Evolutionary conservation across 2,797 vertebrate genomes (phyloP).

Genomic region (Lycodopsis pacificus): DNA sequence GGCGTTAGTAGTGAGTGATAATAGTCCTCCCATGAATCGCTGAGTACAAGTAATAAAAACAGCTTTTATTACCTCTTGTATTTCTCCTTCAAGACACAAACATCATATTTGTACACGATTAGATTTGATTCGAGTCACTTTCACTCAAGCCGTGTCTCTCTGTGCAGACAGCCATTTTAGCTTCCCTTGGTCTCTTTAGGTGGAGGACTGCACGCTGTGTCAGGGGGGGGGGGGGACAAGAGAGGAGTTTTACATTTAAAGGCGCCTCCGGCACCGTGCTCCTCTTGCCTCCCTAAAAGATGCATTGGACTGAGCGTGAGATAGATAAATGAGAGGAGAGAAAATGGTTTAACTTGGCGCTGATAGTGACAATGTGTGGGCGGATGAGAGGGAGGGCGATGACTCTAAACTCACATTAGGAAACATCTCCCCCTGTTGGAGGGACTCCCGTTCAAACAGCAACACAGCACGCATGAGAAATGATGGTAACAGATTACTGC

Average conservation of each 20-base stretch:
- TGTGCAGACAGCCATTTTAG: constrained; percentile 64
- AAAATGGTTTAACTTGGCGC: constrained; percentile 75
- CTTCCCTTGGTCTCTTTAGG: constrained; percentile 41
- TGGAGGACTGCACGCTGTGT: constrained; percentile 35
- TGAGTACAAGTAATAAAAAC: constrained; percentile 64
- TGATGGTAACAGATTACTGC: constrained; percentile 57
- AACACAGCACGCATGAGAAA: constrained; percentile 51
- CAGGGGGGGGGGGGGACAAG: constrained; percentile 14
- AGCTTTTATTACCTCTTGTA: constrained; percentile 72
- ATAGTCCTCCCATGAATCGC: constrained; percentile 68
- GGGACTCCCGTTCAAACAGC: constrained; percentile 43
- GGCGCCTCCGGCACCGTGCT: constrained; percentile 35
- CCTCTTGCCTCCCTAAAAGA: constrained; percentile 48
- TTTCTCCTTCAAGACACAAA: constrained; percentile 63
- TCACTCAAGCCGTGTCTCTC: constrained; percentile 27
- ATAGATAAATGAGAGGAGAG: constrained; percentile 74
- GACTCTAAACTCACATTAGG: constrained; percentile 75
- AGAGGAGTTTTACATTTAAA: constrained; percentile 56
- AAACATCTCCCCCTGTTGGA: constrained; percentile 87
- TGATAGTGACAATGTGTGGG: constrained; percentile 78
- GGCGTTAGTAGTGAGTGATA: constrained; percentile 59
- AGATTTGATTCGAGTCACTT: constrained; percentile 72
- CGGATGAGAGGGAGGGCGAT: constrained; percentile 60
- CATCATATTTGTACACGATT: constrained; percentile 60
- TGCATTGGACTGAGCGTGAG: constrained; percentile 62